Conservation (phyloP, 2,113 vertebrate species). For the Heliornis fulica region DNA sequence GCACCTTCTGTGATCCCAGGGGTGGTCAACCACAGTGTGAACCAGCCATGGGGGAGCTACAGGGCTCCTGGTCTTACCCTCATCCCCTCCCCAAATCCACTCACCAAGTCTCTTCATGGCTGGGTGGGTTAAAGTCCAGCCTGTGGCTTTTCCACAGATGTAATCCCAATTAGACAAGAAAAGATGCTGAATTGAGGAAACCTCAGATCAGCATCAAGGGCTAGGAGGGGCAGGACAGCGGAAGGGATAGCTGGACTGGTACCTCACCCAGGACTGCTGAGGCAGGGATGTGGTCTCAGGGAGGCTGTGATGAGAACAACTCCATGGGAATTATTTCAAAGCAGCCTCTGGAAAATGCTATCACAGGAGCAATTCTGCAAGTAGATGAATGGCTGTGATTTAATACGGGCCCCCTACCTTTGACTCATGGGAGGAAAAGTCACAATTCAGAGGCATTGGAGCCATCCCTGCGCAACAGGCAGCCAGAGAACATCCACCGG, state of each 20-base stretch:
- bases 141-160: not conserved
- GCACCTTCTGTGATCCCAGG: not conserved
- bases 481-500: not conserved
- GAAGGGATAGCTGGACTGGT: not conserved
- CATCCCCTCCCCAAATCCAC: not conserved
- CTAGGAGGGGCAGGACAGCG: not conserved
- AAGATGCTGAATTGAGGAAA: not conserved
- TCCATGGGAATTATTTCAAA: not conserved
- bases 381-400: not conserved
- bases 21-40: accelerated
- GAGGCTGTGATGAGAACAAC: not conserved
- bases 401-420: not conserved
- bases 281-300: not conserved
- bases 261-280: accelerated
- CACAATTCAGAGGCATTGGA: not conserved
- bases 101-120: not conserved
- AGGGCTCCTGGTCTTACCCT: not conserved
- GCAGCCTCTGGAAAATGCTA: not conserved
- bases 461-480: not conserved
- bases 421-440: not conserved
- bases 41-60: not conserved
- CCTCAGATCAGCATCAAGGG: not conserved
- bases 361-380: not conserved
- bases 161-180: not conserved
- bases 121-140: not conserved